Evolutionary conservation across 2,888 invertebrate species (phyloP).

Genomic region (Folsomia candida): DNA sequence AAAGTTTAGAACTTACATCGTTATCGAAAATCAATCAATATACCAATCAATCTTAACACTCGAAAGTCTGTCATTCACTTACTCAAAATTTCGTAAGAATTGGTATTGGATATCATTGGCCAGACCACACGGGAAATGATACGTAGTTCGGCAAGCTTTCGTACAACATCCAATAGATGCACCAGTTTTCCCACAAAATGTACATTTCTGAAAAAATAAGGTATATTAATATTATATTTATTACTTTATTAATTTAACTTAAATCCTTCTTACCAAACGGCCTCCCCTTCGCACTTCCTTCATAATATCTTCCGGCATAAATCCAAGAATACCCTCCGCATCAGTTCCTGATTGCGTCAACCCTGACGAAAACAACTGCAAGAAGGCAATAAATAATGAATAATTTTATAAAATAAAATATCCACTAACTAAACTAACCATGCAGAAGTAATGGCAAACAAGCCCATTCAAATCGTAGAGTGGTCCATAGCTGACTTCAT

Average conservation of each 20-base stretch:
- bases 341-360: slow-evolving; percentile 68
- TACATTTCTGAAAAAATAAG: slow-evolving; percentile 62
- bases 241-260: background rate
- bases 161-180: slow-evolving; percentile 73
- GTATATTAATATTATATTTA: background rate
- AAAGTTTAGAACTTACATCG: too few relatives aligned
- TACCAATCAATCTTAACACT: too few relatives aligned
- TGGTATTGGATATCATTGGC: slow-evolving; percentile 64
- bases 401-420: background rate
- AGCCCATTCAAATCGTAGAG: slow-evolving; percentile 33
- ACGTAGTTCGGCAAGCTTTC: slow-evolving; percentile 64
- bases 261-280: slow-evolving; percentile 56
- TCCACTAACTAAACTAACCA: slow-evolving; percentile 30
- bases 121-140: slow-evolving; percentile 74
- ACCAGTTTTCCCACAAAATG: slow-evolving; percentile 64
- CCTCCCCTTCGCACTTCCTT: slow-evolving; percentile 66
- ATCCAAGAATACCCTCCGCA: slow-evolving; percentile 70
- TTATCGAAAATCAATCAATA: too few relatives aligned
- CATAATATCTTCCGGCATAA: slow-evolving; percentile 67
- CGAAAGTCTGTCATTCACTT: too few relatives aligned
- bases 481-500: slow-evolving; percentile 42
- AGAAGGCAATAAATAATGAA: slow-evolving; percentile 41
- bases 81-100: slow-evolving; percentile 63
- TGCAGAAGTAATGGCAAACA: slow-evolving; percentile 44
- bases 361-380: slow-evolving; percentile 70